Evolutionary conservation across 2,888 invertebrate genomes (phyloP).

Genomic region (Asteroscopus sphinx): DNA sequence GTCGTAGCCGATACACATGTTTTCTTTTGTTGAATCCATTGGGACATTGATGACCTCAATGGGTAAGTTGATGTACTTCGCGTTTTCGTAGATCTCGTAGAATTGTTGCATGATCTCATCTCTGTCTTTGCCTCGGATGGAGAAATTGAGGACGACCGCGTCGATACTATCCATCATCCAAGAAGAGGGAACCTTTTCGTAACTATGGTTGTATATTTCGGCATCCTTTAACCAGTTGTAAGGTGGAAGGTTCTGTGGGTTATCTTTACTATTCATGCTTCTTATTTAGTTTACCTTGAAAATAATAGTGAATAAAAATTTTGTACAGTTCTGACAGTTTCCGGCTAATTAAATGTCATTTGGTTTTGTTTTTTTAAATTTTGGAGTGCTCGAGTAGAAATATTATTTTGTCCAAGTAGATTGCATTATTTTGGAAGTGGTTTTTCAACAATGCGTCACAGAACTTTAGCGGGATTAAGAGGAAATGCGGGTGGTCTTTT

Average conservation of each 20-base stretch:
- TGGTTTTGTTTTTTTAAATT: too few relatives aligned
- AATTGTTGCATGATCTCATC: constrained; percentile 74
- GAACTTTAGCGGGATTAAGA: too few relatives aligned
- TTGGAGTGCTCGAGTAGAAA: too few relatives aligned
- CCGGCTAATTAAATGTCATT: too few relatives aligned
- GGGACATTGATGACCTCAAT: constrained; percentile 82
- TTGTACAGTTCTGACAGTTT: background rate
- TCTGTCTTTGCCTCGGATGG: constrained; percentile 71
- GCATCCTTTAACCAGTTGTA: constrained; percentile 75
- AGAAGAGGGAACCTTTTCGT: constrained; percentile 58
- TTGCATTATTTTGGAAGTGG: too few relatives aligned
- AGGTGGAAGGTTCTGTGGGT: constrained; percentile 34
- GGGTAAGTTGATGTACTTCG: constrained; percentile 74
- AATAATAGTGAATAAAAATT: background rate
- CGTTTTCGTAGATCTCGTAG: constrained; percentile 77
- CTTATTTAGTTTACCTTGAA: background rate
- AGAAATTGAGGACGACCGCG: constrained; percentile 74
- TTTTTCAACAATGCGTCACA: too few relatives aligned
- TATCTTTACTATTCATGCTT: constrained; percentile 1
- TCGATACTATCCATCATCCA: constrained; percentile 78
- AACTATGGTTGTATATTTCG: constrained; percentile 70
- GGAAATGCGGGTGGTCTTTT: too few relatives aligned
- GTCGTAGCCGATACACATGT: constrained; percentile 65
- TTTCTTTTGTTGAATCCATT: constrained; percentile 71
- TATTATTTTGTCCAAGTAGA: too few relatives aligned